Conservation (phyloP, 2,797 vertebrate genomes). For the Betta splendens region DNA sequence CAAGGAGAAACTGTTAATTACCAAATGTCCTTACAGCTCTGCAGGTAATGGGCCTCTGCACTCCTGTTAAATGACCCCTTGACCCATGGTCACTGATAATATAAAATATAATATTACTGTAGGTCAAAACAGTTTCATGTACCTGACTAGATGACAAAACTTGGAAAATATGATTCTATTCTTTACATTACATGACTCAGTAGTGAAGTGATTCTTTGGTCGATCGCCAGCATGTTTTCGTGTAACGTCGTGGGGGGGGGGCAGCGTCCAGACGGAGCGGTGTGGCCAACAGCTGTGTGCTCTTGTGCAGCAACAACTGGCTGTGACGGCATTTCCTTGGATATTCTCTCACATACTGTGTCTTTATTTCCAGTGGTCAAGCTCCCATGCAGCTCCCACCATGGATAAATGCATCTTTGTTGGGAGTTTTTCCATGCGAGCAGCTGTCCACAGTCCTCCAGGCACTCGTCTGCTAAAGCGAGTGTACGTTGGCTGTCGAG, state of each 20-base stretch:
- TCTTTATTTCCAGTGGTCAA: conserved; percentile 79
- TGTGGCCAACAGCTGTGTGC: conserved; percentile 70
- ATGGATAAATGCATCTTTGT: conserved; percentile 82
- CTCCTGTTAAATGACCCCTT: no score
- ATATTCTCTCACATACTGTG: conserved; percentile 73
- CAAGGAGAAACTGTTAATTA: no score
- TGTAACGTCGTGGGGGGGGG: conserved; percentile 33
- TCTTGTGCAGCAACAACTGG: conserved; percentile 63
- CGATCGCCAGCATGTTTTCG: conserved; percentile 22
- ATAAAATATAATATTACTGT: not conserved
- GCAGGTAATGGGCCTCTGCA: no score
- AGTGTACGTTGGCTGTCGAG: conserved; percentile 54
- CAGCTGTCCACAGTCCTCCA: conserved; percentile 73
- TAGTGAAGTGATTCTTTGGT: not conserved
- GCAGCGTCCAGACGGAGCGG: conserved; percentile 28
- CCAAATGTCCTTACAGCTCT: no score
- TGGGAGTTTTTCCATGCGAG: conserved; percentile 60
- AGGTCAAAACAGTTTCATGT: not conserved
- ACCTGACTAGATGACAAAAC: not conserved
- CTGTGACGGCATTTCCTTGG: conserved; percentile 72
- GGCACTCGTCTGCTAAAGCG: conserved; percentile 55
- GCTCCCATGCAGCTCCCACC: conserved; percentile 61
- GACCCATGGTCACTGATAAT: no score
- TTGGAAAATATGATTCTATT: not conserved
- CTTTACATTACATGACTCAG: not conserved